Percentiles rank a stretch among this genome's conserved stretches.
These are phyloP conservation scores for Machaerirhynchus nigripectus DNA, from an alignment of 2,113 vertebrate species.

Conservation along the genomic window DNA sequence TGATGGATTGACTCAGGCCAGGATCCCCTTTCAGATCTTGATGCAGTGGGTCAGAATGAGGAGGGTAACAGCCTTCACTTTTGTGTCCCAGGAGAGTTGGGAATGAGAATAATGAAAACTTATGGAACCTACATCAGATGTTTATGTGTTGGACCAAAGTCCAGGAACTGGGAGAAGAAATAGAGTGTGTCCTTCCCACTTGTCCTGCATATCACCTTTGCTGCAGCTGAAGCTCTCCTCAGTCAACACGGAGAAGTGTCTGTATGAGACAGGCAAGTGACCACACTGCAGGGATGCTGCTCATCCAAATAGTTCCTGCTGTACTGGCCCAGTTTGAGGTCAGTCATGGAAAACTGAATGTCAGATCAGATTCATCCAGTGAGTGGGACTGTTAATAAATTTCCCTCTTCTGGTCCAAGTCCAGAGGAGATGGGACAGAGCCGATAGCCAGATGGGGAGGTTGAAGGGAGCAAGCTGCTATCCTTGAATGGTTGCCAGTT, in stretches of 20 bases:
- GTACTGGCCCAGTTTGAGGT: neutral
- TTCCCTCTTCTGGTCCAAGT: neutral
- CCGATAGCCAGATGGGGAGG: conserved; percentile 14
- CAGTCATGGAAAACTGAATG: neutral
- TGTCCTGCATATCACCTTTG: neutral
- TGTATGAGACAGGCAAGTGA: neutral
- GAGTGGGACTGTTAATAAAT: conserved; percentile 4
- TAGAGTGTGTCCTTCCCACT: neutral
- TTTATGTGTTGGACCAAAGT: neutral
- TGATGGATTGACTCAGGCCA: neutral
- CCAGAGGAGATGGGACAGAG: conserved; percentile 11
- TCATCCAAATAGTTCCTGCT: neutral
- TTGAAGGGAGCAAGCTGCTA: neutral
- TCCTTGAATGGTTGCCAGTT: conserved; percentile 18
- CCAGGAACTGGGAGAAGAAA: neutral
- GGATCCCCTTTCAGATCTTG: neutral
- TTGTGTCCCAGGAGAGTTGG: neutral
- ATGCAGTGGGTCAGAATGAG: neutral
- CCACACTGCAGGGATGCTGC: neutral
- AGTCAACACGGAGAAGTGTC: neutral
- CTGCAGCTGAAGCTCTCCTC: neutral
- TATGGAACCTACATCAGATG: neutral
- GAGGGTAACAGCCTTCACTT: neutral
- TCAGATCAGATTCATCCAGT: conserved; percentile 19
- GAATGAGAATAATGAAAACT: neutral